phyloP scores from a whole-genome alignment of 2,888 invertebrate species.

The Brachyopa scutellaris region DNA sequence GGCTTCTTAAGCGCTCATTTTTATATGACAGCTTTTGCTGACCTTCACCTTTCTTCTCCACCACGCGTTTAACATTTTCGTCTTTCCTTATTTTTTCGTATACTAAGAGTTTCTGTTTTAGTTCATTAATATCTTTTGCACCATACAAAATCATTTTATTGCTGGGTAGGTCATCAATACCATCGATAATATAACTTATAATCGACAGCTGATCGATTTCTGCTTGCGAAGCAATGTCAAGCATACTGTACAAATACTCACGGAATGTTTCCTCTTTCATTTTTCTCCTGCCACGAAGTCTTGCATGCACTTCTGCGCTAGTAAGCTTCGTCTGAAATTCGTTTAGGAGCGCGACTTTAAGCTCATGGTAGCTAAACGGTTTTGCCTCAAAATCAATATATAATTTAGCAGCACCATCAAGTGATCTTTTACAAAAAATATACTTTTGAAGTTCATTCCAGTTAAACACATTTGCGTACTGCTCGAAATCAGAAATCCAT shows the following conservation, averaged over 20 bases:
- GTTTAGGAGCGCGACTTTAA: background rate
- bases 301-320: constrained; percentile 1
- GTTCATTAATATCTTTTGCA: background rate
- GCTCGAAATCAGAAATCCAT: background rate
- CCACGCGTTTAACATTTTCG: no score
- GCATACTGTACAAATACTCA: no score
- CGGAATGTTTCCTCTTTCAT: background rate
- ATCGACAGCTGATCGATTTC: no score
- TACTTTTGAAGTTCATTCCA: background rate
- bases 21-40: no score
- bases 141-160: background rate
- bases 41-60: no score
- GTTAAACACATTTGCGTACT: background rate
- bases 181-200: constrained; percentile 10
- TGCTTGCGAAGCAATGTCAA: no score
- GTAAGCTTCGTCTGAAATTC: background rate
- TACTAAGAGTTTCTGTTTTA: background rate
- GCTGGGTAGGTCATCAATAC: background rate
- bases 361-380: background rate
- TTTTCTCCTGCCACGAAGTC: background rate
- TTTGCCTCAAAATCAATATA: background rate
- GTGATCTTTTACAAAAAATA: no score
- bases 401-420: no score
- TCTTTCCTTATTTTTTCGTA: background rate
- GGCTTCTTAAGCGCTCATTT: no score